Evolutionary conservation across 1,140 invertebrate species (phyloP), one percentile per base, ranked within the genome.

Genomic region (Rhagoletis zephyria): DNA sequence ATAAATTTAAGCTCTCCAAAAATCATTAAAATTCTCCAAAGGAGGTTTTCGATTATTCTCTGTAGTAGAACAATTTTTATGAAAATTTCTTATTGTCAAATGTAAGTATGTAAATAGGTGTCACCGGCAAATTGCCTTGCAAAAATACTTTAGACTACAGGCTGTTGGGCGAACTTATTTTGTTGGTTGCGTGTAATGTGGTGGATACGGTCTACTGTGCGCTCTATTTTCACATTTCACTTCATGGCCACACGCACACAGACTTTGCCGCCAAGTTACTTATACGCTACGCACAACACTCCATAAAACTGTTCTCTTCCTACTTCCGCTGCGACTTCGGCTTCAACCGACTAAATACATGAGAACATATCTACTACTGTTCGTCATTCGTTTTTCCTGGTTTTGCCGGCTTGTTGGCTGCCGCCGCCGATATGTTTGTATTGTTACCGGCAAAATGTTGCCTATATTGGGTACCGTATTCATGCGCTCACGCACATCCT

Each of bases 241-340:
- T 60, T 60, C 59, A 60, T 60, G 59, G 59, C 59, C 59, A 60
- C 6, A 64, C 63, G 12, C 65, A 14, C 65, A 42, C 65, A 40
- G 9, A 67, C 42, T 67, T 40, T 60, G 59, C 61, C 12, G 10
- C 61, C 4, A 7, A 60, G 6, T 60, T 60, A 60, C 61, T 63
- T 12, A 42, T n/a, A 16, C 67, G 3, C 5, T 30, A 2, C 16
- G 16, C 1, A 42, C 74, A 5, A n/a, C n/a, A 51, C 16, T 19
- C 48, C 4, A 51, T 81, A 45, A 51, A 56, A 81, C n/a, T 30
- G 48, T 81, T 81, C 74, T 81, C 74, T 81, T 81, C 74, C 48
- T 51, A 81, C 74, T 81, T 81, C 74, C 74, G 74, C 48, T 81
- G 51, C 48, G 48, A 42, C 64, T 19, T 81, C 74, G 48, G 48